Base-by-base conservation (phyloP, 2,888 invertebrate genomes). In the Acheta domesticus region DNA sequence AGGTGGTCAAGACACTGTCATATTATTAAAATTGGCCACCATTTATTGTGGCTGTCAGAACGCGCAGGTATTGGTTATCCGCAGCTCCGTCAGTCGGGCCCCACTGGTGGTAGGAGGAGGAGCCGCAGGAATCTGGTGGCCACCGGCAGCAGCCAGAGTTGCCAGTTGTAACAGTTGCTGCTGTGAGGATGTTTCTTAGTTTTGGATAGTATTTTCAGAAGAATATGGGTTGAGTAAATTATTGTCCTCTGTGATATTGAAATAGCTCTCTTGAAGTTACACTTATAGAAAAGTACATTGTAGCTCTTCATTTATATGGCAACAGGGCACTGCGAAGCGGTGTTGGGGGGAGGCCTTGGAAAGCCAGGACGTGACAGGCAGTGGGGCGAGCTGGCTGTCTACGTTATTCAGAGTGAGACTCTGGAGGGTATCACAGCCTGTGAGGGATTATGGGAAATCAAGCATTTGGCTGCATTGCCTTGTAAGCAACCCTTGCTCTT, bases 11-110 rank as follows among this genome's bases (percentile, higher is more conserved):
- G 36, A 77, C 80, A 78, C 82, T 82, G 82, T 82, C 82, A 82
- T 83, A 82, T 83, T 82, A 83, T 83, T 83, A 83, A 83, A 83
- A 83, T 83, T 83, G 82, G 81, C 82, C 81, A 82, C 82, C 83
- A 83, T 83, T 83, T 83, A 82, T 83, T 83, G 80, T 81, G 78
- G 79, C 82, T 83, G 83, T 83, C 83, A 83, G 80, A 81, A 80
- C 81, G 80, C 80, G 80, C 81, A 81, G 81, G 82, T 82, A 81
- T 81, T 82, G 79, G 81, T 80, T 77, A 76, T 78, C 62, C 74
- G 77, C 49, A 23, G 79, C 75, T n/a, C 62, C n/a, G 62, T 62
- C 62, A 62, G n/a, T 19, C 62, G 16, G 62, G n/a, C 62, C 62
- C 16, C n/a, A n/a, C 62, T n/a, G n/a, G 62, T n/a, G 62, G 62